Conservation (phyloP, 2,113 vertebrate genomes). For the Muntiacus reevesi region DNA sequence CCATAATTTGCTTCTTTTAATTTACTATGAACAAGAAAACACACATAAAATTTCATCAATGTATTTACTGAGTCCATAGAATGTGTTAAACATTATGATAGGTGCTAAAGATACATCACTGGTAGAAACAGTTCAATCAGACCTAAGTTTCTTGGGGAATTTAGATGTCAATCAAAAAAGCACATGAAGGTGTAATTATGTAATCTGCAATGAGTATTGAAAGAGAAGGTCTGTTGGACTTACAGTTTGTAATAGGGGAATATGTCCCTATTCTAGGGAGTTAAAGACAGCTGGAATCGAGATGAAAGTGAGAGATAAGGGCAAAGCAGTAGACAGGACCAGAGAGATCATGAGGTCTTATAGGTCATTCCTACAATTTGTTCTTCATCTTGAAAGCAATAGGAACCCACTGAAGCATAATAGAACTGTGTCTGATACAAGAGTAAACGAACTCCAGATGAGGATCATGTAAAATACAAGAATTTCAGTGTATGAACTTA, state of each 20-base stretch:
- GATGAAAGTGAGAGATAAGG: background rate
- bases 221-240: background rate
- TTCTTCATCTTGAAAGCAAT: background rate
- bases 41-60: background rate
- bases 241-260: background rate
- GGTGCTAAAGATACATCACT: background rate
- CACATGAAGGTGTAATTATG: background rate
- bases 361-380: background rate
- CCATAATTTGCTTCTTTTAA: background rate
- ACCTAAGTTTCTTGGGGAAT: background rate
- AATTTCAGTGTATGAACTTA: background rate
- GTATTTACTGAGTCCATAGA: background rate
- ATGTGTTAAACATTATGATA: background rate
- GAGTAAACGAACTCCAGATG: background rate
- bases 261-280: background rate
- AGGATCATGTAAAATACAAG: background rate
- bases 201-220: background rate
- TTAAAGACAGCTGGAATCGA: background rate
- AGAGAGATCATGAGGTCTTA: background rate
- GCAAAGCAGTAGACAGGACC: rapidly evolving
- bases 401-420: background rate
- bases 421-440: background rate
- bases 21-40: background rate
- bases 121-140: background rate
- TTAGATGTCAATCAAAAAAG: background rate